Conservation (phyloP, 2,888 invertebrate species). For the Cephus spinipes region DNA sequence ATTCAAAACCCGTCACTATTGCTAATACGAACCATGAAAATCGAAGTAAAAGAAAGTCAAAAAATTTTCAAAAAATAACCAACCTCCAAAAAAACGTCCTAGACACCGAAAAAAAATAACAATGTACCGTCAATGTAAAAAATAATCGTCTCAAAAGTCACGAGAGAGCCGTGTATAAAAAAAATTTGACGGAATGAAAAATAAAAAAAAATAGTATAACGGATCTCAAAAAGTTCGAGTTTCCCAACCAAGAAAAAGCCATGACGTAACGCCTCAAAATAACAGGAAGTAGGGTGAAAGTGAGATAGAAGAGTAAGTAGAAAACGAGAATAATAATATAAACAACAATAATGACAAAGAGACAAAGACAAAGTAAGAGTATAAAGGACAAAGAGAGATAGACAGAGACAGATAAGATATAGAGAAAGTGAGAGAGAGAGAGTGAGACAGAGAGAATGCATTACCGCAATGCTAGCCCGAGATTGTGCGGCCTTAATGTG, state of each 20-base stretch:
- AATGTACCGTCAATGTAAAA: too few relatives aligned
- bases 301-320: background rate
- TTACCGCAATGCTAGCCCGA: slow-evolving; percentile 73
- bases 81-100: too few relatives aligned
- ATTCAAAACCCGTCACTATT: too few relatives aligned
- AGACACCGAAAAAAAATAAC: too few relatives aligned
- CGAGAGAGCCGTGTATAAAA: background rate
- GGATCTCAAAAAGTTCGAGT: too few relatives aligned
- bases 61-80: too few relatives aligned
- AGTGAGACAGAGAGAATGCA: slow-evolving; percentile 66
- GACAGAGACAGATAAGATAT: slow-evolving; percentile 25
- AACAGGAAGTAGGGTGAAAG: too few relatives aligned
- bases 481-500: slow-evolving; percentile 98
- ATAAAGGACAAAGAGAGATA: slow-evolving; percentile 29
- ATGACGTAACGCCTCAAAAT: too few relatives aligned
- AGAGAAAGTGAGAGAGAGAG: slow-evolving; percentile 32
- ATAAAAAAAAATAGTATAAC: slow-evolving; percentile 34
- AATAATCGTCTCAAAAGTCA: background rate
- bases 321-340: slow-evolving; percentile 30
- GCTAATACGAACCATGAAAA: too few relatives aligned
- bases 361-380: slow-evolving; percentile 41
- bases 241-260: too few relatives aligned
- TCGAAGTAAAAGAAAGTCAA: too few relatives aligned
- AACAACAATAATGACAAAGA: slow-evolving; percentile 36
- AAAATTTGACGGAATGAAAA: slow-evolving; percentile 33